These are phyloP conservation scores for Charina bottae DNA, from an alignment of 2,113 vertebrate species.

Conservation along the genomic window DNA sequence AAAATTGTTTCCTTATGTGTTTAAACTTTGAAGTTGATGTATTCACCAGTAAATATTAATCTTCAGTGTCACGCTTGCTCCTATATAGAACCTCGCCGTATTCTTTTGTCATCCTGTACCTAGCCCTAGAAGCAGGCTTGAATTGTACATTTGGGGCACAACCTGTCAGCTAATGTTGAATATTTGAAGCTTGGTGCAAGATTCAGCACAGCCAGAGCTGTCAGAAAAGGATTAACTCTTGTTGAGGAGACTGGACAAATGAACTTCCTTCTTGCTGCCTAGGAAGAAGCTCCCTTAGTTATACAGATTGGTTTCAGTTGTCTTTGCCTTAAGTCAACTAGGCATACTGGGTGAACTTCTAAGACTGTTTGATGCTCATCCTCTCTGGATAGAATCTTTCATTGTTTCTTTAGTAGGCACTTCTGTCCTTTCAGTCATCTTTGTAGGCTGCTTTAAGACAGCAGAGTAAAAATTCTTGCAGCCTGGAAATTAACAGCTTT, in stretches of 20 bases:
- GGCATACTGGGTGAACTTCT: not conserved
- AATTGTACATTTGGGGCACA: not conserved
- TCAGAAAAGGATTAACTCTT: not conserved
- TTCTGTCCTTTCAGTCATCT: not conserved
- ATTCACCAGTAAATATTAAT: slow-evolving; percentile 37
- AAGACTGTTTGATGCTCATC: not conserved
- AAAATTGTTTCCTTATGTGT: slow-evolving; percentile 51
- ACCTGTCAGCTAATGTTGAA: not conserved
- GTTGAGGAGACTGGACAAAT: not conserved
- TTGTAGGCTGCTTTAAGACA: not conserved
- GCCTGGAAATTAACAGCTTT: slow-evolving; percentile 17
- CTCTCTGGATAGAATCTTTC: slow-evolving; percentile 17
- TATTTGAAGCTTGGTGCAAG: not conserved
- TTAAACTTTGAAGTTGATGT: slow-evolving; percentile 50
- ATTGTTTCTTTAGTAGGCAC: not conserved
- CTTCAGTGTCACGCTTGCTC: not conserved
- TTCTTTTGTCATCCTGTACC: not conserved
- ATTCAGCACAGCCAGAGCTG: not conserved
- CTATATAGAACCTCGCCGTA: not conserved
- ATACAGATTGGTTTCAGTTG: not conserved
- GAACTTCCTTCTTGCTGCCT: not conserved
- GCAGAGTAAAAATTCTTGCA: not conserved
- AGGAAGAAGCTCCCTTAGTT: not conserved
- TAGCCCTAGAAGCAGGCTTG: not conserved
- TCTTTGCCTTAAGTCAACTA: not conserved